A percentile compares a stretch with the other conserved stretches of the same genome.
Evolutionary conservation across 2,113 vertebrate species (phyloP).

Genomic region (Zapornia atra): DNA sequence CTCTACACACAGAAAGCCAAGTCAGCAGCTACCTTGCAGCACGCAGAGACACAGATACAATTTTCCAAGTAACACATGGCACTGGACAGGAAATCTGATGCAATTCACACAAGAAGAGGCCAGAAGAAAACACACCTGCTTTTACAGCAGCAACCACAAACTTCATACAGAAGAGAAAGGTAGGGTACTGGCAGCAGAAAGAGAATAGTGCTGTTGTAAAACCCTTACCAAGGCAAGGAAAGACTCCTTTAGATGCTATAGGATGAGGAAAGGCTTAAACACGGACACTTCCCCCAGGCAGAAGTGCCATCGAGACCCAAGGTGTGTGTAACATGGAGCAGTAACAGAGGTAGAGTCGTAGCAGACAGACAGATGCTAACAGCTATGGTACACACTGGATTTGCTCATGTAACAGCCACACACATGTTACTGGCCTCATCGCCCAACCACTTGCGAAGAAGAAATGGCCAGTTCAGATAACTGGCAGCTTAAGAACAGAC

Average conservation of each 20-base stretch:
- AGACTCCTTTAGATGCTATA: not conserved
- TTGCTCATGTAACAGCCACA: slow-evolving; percentile 18
- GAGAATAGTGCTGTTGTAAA: not conserved
- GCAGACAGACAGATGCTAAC: not conserved
- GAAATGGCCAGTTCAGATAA: not conserved
- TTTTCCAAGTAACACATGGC: not conserved
- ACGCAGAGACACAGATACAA: not conserved
- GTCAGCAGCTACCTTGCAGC: not conserved
- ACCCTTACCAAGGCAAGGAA: not conserved
- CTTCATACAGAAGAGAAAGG: not conserved
- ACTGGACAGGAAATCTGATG: not conserved
- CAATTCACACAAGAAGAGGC: not conserved
- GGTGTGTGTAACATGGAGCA: not conserved
- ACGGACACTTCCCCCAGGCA: not conserved
- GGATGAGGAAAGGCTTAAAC: not conserved
- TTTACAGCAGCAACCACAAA: not conserved
- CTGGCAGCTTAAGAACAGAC: not conserved
- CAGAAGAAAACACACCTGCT: not conserved
- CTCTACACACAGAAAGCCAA: not conserved
- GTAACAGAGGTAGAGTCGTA: not conserved
- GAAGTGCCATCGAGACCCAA: not conserved
- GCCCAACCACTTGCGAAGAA: not conserved
- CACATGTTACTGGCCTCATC: not conserved
- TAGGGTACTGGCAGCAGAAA: not conserved
- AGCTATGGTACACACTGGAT: not conserved